These are phyloP conservation scores for Dolomedes plantarius DNA, from an alignment of 2,888 invertebrate genomes.

Conservation along the genomic window DNA sequence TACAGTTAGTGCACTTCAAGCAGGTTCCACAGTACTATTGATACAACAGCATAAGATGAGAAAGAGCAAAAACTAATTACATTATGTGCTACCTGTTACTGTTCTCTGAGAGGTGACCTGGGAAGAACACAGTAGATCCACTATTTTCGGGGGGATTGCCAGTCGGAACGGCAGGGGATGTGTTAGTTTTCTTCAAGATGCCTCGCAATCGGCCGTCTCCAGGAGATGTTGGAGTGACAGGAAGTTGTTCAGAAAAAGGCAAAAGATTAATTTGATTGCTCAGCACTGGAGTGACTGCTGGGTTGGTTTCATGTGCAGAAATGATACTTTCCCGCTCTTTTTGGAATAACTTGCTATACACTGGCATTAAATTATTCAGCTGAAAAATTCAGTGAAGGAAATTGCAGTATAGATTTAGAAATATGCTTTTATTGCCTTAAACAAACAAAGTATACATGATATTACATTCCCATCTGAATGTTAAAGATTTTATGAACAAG, in stretches of 20 bases:
- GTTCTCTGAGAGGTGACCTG: conserved; percentile 41
- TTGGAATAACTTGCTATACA: conserved; percentile 66
- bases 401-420: conserved; percentile 13
- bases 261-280: conserved; percentile 62
- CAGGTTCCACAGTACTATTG: conserved; percentile 4
- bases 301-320: conserved; percentile 34
- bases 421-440: neutral
- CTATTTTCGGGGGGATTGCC: conserved; percentile 3
- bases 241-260: conserved; percentile 58
- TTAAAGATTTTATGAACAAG: too few species aligned
- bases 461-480: too few species aligned
- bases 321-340: conserved; percentile 67
- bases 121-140: conserved; percentile 51
- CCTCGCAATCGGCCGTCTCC: conserved; percentile 71
- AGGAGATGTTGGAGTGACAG: conserved; percentile 69
- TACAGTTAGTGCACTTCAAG: neutral
- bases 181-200: conserved; percentile 71
- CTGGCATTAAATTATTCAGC: conserved; percentile 55
- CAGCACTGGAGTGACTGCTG: conserved; percentile 55
- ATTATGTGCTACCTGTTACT: conserved; percentile 60
- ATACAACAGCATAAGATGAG: conserved; percentile 11
- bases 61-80: conserved; percentile 16
- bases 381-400: conserved; percentile 9
- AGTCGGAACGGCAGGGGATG: conserved; percentile 24
- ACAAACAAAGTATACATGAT: neutral